phyloP scores from a whole-genome alignment of 2,888 invertebrate species.

The Mesorhabditis sp. region DNA sequence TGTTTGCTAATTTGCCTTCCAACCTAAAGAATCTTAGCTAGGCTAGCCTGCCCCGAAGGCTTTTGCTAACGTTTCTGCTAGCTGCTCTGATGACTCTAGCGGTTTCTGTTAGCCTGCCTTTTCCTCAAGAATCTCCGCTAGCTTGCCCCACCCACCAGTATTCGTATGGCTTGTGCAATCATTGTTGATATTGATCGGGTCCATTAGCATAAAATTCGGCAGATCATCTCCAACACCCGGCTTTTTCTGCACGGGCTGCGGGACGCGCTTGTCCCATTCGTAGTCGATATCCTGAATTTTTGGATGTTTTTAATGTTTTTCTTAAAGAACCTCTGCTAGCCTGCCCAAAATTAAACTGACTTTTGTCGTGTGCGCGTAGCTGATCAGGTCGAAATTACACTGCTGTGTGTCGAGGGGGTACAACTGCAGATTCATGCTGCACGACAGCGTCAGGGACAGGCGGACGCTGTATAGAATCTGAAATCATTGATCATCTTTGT shows the following conservation, averaged over 20 bases:
- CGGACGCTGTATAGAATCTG: slow-evolving; percentile 49
- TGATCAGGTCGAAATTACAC: slow-evolving; percentile 89
- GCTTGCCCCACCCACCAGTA: slow-evolving; percentile 69
- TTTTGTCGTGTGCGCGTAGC: slow-evolving; percentile 92
- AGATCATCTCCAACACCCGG: slow-evolving; percentile 50
- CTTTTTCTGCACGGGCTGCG: slow-evolving; percentile 38
- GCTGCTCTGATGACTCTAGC: background rate
- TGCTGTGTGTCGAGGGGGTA: slow-evolving; percentile 92
- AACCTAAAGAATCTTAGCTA: too few relatives aligned
- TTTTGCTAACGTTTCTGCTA: too few relatives aligned
- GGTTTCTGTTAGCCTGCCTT: too few relatives aligned
- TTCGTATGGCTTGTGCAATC: slow-evolving; percentile 82
- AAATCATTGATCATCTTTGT: background rate
- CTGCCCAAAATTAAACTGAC: slow-evolving; percentile 13
- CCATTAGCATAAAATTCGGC: slow-evolving; percentile 51
- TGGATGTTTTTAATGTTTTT: background rate
- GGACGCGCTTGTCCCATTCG: slow-evolving; percentile 41
- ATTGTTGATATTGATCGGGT: slow-evolving; percentile 38
- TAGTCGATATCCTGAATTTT: slow-evolving; percentile 46
- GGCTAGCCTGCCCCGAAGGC: too few relatives aligned
- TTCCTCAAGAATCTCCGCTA: slow-evolving; percentile 8
- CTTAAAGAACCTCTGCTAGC: background rate
- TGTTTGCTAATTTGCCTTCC: too few relatives aligned
- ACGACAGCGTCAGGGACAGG: slow-evolving; percentile 47
- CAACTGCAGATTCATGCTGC: slow-evolving; percentile 40